Evolutionary conservation across 2,888 invertebrate species (phyloP).

Genomic region (Tanytarsus gracilentus): DNA sequence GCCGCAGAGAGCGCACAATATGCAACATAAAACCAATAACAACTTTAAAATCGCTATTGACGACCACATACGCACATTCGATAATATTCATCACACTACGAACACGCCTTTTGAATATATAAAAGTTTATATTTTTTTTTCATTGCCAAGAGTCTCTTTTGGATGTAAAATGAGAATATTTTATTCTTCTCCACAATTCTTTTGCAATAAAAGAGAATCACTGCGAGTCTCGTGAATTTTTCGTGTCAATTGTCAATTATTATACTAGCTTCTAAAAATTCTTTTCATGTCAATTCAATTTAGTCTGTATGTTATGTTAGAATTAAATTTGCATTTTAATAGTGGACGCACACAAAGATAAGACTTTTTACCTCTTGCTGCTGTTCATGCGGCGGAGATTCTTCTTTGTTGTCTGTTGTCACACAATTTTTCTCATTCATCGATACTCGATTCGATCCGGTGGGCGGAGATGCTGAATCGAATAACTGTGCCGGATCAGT

Average conservation of each 20-base stretch:
- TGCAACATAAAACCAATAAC: constrained; percentile 10
- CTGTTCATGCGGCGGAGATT: neutral
- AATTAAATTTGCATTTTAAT: too few relatives aligned
- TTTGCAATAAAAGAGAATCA: too few relatives aligned
- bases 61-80: constrained; percentile 7
- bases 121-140: neutral
- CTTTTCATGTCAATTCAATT: too few relatives aligned
- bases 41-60: constrained; percentile 3
- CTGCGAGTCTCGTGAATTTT: too few relatives aligned
- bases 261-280: too few relatives aligned
- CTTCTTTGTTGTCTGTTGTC: constrained; percentile 32
- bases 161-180: neutral
- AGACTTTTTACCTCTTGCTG: constrained; percentile 3
- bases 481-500: constrained; percentile 43
- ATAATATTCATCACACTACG: constrained; percentile 1
- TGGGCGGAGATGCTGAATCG: constrained; percentile 42
- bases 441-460: constrained; percentile 26
- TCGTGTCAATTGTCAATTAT: too few relatives aligned
- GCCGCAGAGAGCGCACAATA: too few relatives aligned
- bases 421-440: constrained; percentile 14
- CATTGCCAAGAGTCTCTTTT: constrained; percentile 1
- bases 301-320: too few relatives aligned
- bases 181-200: too few relatives aligned
- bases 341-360: too few relatives aligned
- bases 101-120: neutral